phyloP scores from a whole-genome alignment of 2,888 invertebrate species.

The Tridacna crocea region DNA sequence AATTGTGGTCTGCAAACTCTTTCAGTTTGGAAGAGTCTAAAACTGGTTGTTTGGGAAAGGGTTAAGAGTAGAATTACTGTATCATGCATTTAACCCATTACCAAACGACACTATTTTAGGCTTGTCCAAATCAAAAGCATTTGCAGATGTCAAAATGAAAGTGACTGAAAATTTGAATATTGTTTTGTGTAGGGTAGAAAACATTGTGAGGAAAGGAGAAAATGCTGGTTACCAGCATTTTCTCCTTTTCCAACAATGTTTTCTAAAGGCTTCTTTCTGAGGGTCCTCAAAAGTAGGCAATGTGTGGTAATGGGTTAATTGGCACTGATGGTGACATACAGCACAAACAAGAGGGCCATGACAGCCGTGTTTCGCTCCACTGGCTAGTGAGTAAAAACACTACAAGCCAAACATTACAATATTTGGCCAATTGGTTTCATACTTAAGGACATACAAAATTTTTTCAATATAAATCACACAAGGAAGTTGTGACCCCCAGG shows the following conservation, averaged over 20 bases:
- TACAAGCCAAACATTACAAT: no score
- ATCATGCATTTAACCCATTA: not conserved
- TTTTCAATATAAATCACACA: no score
- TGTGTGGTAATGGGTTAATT: conserved; percentile 6
- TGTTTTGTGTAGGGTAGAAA: not conserved
- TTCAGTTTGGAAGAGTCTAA: no score
- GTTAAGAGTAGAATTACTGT: not conserved
- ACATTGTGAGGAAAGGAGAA: not conserved
- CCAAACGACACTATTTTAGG: not conserved
- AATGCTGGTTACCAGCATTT: not conserved
- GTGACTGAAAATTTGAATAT: not conserved
- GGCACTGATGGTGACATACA: no score
- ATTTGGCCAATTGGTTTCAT: no score
- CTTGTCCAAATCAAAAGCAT: not conserved
- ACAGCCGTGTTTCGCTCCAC: no score
- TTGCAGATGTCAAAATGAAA: not conserved
- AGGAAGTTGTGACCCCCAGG: no score
- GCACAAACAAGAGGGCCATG: no score
- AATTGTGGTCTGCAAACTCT: no score
- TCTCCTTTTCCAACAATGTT: not conserved
- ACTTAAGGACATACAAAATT: no score
- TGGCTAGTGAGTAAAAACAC: no score
- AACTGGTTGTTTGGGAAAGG: no score
- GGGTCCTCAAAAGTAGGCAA: not conserved
- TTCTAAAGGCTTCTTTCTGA: not conserved